Base-by-base conservation (phyloP, 2,888 invertebrate genomes). In the Baronia brevicornis region DNA sequence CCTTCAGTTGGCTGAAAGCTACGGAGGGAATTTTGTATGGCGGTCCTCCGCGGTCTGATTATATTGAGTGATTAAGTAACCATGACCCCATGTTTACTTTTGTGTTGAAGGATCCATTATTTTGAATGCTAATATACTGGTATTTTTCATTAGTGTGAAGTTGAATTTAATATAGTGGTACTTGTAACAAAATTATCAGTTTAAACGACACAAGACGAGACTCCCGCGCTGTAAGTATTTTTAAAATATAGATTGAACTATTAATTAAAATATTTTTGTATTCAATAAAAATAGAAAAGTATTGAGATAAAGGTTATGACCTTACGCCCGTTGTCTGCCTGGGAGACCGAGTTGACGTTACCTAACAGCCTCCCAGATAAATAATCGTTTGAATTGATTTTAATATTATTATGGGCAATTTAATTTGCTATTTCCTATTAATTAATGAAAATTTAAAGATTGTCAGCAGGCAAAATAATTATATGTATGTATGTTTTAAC, bases 31-130 rank as follows among this genome's bases (percentile, higher is more conserved):
- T 41, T 37, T 43, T 41, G 55, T 44, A 46, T 34, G 39, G 33
- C 38, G 29, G 38, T 36, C 27, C 37, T 40, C 32, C 34, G 27
- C 29, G 47, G 45, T 48, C 53, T 46, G 45, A 61, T 60, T 46
- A 63, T 62, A 60, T 64, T 63, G 54, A 69, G 70, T 74, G 73
- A 70, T 79, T 79, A 66, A 75, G 69, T 74, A 77, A 75, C 66
- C 63, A 61, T 56, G 56, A 43, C 39, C 40, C 43, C 21, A 31
- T 26, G 29, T 30, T 24, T 34, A 44, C 47, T 43, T 46, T 54
- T 60, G 52, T 48, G 54, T 41, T 43, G 28, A 44, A 43, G 43
- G 41, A 45, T 44, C 36, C 46, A 44, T 45, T 42, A 33, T 28
- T 42, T 28, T 44, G 20, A 48, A 46, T 46, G 47, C 28, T 39